phyloP scores from a whole-genome alignment of 2,888 invertebrate species.

The Eurois occulta region DNA sequence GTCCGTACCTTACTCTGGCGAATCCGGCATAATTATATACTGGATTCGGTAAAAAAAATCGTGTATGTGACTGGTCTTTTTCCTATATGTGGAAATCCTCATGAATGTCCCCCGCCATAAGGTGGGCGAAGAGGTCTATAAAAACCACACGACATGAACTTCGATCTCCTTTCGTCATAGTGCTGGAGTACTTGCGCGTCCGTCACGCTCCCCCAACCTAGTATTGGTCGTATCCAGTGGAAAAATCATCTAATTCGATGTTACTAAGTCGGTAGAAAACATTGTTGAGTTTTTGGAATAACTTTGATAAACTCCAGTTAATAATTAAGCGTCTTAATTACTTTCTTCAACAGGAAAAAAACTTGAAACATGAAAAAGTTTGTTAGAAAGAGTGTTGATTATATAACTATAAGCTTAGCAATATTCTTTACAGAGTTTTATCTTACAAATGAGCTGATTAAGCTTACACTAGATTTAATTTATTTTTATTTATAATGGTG shows the following conservation, averaged over 20 bases:
- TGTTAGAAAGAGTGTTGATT: constrained; percentile 29
- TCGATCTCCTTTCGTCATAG: not conserved
- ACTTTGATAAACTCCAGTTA: constrained; percentile 30
- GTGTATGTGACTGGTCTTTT: not conserved
- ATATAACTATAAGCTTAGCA: not conserved
- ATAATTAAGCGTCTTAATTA: constrained; percentile 45
- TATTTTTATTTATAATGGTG: too few relatives aligned
- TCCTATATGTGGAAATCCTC: not conserved
- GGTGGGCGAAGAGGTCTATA: not conserved
- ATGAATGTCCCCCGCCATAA: not conserved
- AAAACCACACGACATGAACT: not conserved
- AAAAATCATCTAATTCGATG: not conserved
- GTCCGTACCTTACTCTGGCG: not conserved
- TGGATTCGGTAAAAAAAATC: not conserved
- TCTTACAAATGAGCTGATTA: constrained; percentile 9
- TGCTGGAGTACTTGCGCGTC: not conserved
- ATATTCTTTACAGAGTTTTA: constrained; percentile 17
- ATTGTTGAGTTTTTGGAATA: constrained; percentile 28
- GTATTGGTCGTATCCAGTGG: not conserved
- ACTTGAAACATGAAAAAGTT: constrained; percentile 38
- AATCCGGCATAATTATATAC: not conserved
- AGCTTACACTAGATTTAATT: not conserved
- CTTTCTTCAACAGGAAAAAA: constrained; percentile 33
- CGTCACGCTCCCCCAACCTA: too few relatives aligned
- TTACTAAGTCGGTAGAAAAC: not conserved